Conservation (phyloP, 2,113 vertebrate genomes). For the Thunnus maccoyii region DNA sequence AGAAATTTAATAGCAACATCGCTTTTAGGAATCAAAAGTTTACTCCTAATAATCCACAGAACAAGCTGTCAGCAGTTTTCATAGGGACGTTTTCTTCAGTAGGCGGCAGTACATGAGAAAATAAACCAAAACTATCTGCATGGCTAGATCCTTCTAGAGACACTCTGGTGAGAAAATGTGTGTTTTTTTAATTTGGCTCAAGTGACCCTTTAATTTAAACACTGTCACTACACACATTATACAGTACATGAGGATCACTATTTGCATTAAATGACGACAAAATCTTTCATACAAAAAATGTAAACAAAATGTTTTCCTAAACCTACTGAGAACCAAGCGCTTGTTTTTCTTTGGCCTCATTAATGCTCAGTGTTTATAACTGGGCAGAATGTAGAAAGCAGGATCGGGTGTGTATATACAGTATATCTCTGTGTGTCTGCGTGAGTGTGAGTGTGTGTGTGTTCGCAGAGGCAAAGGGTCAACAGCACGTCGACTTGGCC, state of each 20-base stretch:
- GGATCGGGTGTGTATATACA: slow-evolving; percentile 41
- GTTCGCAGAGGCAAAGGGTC: slow-evolving; percentile 65
- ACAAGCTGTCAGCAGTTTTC: neutral
- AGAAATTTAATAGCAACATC: too few species aligned
- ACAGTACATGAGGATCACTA: neutral
- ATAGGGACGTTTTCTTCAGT: neutral
- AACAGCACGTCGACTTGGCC: slow-evolving; percentile 70
- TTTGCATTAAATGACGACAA: slow-evolving; percentile 4
- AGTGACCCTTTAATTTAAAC: neutral
- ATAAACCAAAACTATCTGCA: neutral
- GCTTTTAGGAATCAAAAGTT: too few species aligned
- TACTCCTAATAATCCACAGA: too few species aligned
- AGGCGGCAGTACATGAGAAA: neutral
- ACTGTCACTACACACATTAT: neutral
- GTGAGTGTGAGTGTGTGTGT: slow-evolving; percentile 30
- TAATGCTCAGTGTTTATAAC: slow-evolving; percentile 61
- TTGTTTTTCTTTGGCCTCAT: slow-evolving; percentile 47
- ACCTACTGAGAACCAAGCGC: neutral
- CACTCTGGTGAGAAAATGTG: neutral
- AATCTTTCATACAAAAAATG: slow-evolving; percentile 26
- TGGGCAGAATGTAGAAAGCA: slow-evolving; percentile 51
- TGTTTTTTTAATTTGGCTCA: neutral
- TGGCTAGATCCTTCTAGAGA: neutral
- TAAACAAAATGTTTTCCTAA: slow-evolving; percentile 29
- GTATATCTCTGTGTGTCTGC: slow-evolving; percentile 22